These are phyloP conservation scores for Drosophila nr. perissopoda DNA, from an alignment of 2,888 invertebrate species.

Conservation along the genomic window DNA sequence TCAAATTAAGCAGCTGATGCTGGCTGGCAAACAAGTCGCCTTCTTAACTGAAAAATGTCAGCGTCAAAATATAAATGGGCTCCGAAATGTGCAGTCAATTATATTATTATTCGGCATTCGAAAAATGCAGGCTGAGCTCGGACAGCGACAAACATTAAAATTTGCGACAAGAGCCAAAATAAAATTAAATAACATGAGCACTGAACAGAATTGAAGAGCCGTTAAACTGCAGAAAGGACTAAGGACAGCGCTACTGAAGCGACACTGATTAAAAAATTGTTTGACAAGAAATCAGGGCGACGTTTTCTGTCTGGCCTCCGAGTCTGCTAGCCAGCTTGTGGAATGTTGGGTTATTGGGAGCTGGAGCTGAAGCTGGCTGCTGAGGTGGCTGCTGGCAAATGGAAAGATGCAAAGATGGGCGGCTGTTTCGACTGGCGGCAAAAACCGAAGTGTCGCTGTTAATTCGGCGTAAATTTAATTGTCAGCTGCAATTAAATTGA, in stretches of 20 bases:
- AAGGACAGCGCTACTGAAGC: conserved; percentile 69
- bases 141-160: conserved; percentile 30
- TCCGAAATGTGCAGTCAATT: conserved; percentile 74
- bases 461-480: conserved; percentile 80
- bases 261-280: conserved; percentile 81
- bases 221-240: conserved; percentile 1
- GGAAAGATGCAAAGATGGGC: conserved; percentile 2
- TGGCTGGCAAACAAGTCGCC: conserved; percentile 22
- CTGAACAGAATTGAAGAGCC: background rate
- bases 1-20: conserved; percentile 72
- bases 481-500: conserved; percentile 80
- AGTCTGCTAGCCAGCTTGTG: conserved; percentile 8
- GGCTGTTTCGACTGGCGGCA: conserved; percentile 22
- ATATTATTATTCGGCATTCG: conserved; percentile 33
- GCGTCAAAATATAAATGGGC: conserved; percentile 53
- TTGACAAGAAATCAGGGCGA: conserved; percentile 79
- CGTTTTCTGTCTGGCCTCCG: conserved; percentile 67
- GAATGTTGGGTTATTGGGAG: conserved; percentile 1
- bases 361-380: background rate
- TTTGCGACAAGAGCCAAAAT: conserved; percentile 56
- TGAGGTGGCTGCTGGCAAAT: background rate
- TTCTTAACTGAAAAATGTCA: conserved; percentile 33
- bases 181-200: conserved; percentile 66
- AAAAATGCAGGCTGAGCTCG: conserved; percentile 33
- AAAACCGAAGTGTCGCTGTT: conserved; percentile 69